A percentile compares a stretch with the other conserved stretches of the same genome.
Evolutionary conservation across 2,797 vertebrate species (phyloP).

Genomic region (Brotula barbata): DNA sequence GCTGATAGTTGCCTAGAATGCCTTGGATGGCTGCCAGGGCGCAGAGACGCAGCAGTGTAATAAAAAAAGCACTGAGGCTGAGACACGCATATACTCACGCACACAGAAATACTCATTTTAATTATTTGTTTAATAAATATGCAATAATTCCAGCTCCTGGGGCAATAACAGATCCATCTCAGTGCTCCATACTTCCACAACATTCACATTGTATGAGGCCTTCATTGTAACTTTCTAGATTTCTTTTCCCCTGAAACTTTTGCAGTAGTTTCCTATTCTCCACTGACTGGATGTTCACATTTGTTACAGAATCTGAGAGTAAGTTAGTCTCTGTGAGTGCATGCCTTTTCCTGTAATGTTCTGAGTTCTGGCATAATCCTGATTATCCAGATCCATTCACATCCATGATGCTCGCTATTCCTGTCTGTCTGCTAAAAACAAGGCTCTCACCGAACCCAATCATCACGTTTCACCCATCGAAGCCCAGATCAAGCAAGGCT

Average conservation of each 20-base stretch:
- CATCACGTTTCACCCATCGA: no score
- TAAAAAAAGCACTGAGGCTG: constrained; percentile 11
- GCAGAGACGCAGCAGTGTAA: constrained; percentile 45
- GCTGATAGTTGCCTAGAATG: constrained; percentile 48
- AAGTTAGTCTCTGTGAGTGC: constrained; percentile 8
- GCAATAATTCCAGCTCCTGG: constrained; percentile 61
- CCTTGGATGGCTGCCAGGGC: constrained; percentile 59
- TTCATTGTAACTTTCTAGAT: constrained; percentile 14
- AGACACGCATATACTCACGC: constrained; percentile 25
- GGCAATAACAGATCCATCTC: constrained; percentile 46
- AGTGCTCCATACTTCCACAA: constrained; percentile 24
- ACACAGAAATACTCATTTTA: constrained; percentile 50
- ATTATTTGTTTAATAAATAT: constrained; percentile 78
- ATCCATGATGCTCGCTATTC: constrained; percentile 18
- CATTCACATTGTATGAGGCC: constrained; percentile 26
- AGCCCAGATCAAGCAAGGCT: no score
- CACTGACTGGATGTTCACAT: constrained; percentile 29
- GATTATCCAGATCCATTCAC: constrained; percentile 56
- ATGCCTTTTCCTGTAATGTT: constrained; percentile 33
- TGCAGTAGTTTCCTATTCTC: constrained; percentile 32
- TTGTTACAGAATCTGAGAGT: constrained; percentile 21
- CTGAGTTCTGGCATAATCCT: constrained; percentile 54
- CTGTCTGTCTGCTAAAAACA: constrained; percentile 53
- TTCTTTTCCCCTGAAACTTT: constrained; percentile 36
- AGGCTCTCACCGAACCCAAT: no score